Evolutionary conservation across 2,113 vertebrate genomes (phyloP).

Genomic region (Corvus moneduloides): DNA sequence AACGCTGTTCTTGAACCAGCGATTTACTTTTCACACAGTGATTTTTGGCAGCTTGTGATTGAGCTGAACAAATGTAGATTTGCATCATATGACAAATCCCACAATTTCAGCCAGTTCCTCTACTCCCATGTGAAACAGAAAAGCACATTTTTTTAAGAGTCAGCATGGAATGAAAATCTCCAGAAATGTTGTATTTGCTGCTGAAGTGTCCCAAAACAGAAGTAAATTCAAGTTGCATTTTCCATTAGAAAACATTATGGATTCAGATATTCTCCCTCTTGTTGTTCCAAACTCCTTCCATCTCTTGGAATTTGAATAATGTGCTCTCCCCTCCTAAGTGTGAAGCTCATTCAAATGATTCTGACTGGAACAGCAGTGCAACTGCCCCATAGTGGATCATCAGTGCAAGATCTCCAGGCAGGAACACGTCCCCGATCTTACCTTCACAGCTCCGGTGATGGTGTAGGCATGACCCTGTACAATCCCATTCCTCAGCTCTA

Average conservation of each 20-base stretch:
- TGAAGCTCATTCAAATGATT: neutral
- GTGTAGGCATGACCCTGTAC: conserved; percentile 75
- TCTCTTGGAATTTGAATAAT: neutral
- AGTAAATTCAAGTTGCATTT: neutral
- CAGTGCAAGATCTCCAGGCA: neutral
- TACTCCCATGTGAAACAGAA: neutral
- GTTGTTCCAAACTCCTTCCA: neutral
- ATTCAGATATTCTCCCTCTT: neutral
- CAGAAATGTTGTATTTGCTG: neutral
- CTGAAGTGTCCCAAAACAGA: neutral
- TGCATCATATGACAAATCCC: neutral
- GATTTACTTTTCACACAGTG: neutral
- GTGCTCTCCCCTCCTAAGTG: neutral
- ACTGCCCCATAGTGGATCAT: neutral
- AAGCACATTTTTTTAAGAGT: neutral
- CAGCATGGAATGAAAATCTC: neutral
- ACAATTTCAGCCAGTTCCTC: neutral
- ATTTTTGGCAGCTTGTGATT: conserved; percentile 12
- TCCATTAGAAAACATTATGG: neutral
- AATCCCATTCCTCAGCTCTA: conserved; percentile 60
- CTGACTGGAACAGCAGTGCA: neutral
- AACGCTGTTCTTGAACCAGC: neutral
- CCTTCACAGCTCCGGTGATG: conserved; percentile 63
- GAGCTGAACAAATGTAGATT: conserved; percentile 20
- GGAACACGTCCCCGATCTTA: conserved; percentile 6